Conservation (phyloP, 2,888 invertebrate species). For the Prosopocoilus inquinatus region DNA sequence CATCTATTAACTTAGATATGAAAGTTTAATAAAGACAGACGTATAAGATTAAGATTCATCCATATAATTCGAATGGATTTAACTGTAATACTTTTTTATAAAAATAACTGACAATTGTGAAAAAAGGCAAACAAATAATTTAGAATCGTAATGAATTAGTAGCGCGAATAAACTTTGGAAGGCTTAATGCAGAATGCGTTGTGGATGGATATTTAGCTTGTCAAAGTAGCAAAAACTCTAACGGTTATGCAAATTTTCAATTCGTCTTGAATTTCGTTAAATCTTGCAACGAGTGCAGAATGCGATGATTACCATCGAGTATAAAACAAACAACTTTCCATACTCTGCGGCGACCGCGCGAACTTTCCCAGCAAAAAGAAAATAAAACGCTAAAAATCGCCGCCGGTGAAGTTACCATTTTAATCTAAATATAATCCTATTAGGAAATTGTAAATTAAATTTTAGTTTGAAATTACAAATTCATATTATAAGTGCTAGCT, state of each 20-base stretch:
- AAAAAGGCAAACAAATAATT: too few species aligned
- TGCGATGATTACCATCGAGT: constrained; percentile 26
- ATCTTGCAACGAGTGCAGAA: constrained; percentile 26
- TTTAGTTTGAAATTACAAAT: constrained; percentile 38
- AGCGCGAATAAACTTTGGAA: too few species aligned
- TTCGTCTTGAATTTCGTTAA: constrained; percentile 25
- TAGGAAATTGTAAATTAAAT: constrained; percentile 36
- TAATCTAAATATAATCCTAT: constrained; percentile 36
- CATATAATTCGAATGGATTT: too few species aligned
- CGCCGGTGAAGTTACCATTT: constrained; percentile 31
- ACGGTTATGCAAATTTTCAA: constrained; percentile 33
- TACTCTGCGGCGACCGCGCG: constrained; percentile 26
- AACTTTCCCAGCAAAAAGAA: constrained; percentile 21
- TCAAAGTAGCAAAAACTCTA: constrained; percentile 18
- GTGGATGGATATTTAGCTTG: too few species aligned
- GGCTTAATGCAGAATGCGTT: too few species aligned
- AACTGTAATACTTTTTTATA: too few species aligned
- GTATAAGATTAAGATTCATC: too few species aligned
- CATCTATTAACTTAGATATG: too few species aligned
- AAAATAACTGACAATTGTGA: too few species aligned
- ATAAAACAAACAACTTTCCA: constrained; percentile 24
- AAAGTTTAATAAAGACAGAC: too few species aligned
- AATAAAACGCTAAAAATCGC: constrained; percentile 23
- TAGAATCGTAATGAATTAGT: too few species aligned
- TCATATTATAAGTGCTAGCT: constrained; percentile 32